phyloP scores from a whole-genome alignment of 2,113 vertebrate genomes.

The Phalacrocorax pelagicus region DNA sequence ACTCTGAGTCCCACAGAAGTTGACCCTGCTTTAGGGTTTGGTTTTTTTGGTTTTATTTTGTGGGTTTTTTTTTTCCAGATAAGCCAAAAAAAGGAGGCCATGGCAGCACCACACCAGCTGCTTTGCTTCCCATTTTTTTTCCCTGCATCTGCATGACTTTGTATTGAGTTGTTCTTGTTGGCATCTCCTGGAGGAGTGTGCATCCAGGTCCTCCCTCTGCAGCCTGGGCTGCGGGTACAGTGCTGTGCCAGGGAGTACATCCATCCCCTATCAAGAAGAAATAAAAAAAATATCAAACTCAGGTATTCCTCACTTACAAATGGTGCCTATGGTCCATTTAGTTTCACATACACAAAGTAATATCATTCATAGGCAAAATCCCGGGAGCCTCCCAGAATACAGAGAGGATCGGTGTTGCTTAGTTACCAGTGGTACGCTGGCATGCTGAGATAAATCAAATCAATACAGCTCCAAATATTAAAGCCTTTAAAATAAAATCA shows the following conservation, averaged over 20 bases:
- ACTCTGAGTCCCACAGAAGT: neutral
- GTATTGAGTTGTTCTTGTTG: neutral
- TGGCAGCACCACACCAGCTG: neutral
- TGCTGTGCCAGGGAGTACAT: neutral
- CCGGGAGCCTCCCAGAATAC: slow-evolving; percentile 62
- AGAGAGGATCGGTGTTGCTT: slow-evolving; percentile 72
- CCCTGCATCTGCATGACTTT: neutral
- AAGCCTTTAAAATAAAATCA: slow-evolving; percentile 62
- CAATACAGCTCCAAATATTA: slow-evolving; percentile 75
- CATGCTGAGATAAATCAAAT: slow-evolving; percentile 74
- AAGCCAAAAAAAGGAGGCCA: neutral
- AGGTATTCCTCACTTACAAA: slow-evolving; percentile 34
- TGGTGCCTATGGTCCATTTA: slow-evolving; percentile 75
- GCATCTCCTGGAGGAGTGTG: neutral
- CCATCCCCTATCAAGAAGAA: neutral
- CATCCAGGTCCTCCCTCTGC: neutral
- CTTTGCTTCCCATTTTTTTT: neutral
- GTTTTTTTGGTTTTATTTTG: too few relatives aligned
- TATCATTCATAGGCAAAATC: slow-evolving; percentile 71
- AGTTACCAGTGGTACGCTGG: slow-evolving; percentile 65
- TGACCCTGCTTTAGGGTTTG: neutral
- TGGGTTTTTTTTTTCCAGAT: neutral
- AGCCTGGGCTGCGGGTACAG: neutral
- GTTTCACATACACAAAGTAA: slow-evolving; percentile 72
- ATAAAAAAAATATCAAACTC: neutral